Base-by-base conservation (phyloP, 2,888 invertebrate genomes). In the Galerucella pusilla region DNA sequence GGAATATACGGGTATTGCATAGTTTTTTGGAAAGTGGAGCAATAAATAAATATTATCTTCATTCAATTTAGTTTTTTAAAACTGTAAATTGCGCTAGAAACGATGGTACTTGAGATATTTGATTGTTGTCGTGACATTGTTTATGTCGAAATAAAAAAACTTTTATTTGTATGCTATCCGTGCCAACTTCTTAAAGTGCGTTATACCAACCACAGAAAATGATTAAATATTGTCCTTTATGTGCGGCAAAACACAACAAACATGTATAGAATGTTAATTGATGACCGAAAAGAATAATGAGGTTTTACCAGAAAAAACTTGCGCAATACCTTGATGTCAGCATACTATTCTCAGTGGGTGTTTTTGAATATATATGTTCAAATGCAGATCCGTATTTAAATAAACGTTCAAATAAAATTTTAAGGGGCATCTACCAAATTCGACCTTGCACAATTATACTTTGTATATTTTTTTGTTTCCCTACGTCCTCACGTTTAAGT, bases 221-320 rank as follows among this genome's bases (percentile, higher is more conserved):
- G 76, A 74, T 63, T 71, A 75, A 73, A 20, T 61, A 61, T 59
- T 63, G 67, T 75, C 69, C 73, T 73, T 60, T 65, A 54, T 69
- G 25, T 59, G 67, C 67, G 69, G 67, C 65, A 67, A 73, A 73
- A 72, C 63, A 74, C 59, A 64, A 75, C 73, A 52, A 70, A 59
- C 70, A 68, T 68, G 70, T 68, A 73, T 63, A 73, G 68, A 71
- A 73, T 73, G 72, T 70, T 74, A 75, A 71, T 74, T 77, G 77
- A 77, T 75, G 67, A 74, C 74, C 71, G 60, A 71, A 57, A 70
- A 70, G 67, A 52, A 74, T 67, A 74, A 71, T 52, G 69, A 71
- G 71, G 66, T 46, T 71, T 70, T 64, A 45, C 63, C 68, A 64
- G 64, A 72, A 70, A 69, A 69, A 74, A 61, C 25, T 71, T 74